Evolutionary conservation across 2,888 invertebrate species (phyloP).

Genomic region (Tenthredo livida): DNA sequence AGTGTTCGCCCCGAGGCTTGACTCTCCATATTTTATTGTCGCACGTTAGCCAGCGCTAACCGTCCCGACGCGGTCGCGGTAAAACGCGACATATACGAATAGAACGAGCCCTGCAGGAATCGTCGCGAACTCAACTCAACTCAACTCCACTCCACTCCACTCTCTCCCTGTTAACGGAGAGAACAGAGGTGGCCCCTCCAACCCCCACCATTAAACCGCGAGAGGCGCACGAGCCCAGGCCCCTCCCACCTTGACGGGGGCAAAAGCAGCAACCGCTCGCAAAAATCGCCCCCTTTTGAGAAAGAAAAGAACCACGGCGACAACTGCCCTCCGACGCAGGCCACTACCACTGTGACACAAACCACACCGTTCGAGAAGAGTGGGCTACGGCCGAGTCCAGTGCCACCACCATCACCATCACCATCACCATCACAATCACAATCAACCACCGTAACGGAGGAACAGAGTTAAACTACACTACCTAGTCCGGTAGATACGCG

Average conservation of each 20-base stretch:
- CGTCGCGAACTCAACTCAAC: slow-evolving; percentile 17
- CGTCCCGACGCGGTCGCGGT: slow-evolving; percentile 42
- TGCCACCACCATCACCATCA: slow-evolving; percentile 40
- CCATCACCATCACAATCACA: slow-evolving; percentile 64
- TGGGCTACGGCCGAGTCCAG: slow-evolving; percentile 1
- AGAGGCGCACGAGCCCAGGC: slow-evolving; percentile 68
- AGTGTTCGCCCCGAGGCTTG: slow-evolving; percentile 66
- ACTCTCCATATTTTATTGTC: slow-evolving; percentile 76
- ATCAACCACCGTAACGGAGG: slow-evolving; percentile 66
- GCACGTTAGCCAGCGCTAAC: slow-evolving; percentile 75
- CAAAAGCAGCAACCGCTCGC: slow-evolving; percentile 66
- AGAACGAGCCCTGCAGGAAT: slow-evolving; percentile 22
- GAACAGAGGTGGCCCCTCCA: slow-evolving; percentile 57
- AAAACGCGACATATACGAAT: slow-evolving; percentile 25
- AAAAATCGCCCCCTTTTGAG: slow-evolving; percentile 75
- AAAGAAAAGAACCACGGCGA: slow-evolving; percentile 75
- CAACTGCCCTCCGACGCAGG: slow-evolving; percentile 65
- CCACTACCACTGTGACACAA: slow-evolving; percentile 60
- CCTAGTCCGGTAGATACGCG: slow-evolving; percentile 53
- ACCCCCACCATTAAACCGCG: slow-evolving; percentile 53
- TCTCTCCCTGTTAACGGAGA: slow-evolving; percentile 10
- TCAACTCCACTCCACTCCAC: slow-evolving; percentile 17
- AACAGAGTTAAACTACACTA: slow-evolving; percentile 52
- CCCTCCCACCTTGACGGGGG: slow-evolving; percentile 73
- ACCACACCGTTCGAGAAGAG: slow-evolving; percentile 20